Conservation (phyloP, 2,797 vertebrate species). For the Lepilemur ruficaudatus region DNA sequence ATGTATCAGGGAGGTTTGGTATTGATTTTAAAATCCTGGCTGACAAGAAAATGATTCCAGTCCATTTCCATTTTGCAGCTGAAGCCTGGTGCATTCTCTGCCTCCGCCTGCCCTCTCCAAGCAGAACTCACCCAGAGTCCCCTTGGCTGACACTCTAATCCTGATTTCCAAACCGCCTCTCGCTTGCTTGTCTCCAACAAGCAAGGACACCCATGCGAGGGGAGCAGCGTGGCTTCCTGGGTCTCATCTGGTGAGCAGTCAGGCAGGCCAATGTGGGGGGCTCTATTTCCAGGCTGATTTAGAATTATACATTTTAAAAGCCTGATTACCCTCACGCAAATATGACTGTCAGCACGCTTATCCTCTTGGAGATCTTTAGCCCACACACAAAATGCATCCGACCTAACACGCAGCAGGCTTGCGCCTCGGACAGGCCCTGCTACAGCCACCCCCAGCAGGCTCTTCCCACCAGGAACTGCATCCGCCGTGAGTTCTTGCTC, state of each 20-base stretch:
- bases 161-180: slow-evolving; percentile 20
- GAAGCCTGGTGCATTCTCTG: not conserved
- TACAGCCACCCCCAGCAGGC: not conserved
- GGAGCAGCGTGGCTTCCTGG: not conserved
- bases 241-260: slow-evolving; percentile 13
- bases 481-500: not conserved
- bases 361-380: not conserved
- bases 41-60: slow-evolving; percentile 61
- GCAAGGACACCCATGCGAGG: not conserved
- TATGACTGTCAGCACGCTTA: not conserved
- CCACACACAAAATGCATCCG: not conserved
- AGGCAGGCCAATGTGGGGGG: not conserved
- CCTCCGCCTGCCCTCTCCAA: not conserved
- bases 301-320: slow-evolving; percentile 45
- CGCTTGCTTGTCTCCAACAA: not conserved
- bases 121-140: not conserved
- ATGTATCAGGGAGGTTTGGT: slow-evolving; percentile 40
- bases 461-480: not conserved
- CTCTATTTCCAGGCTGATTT: slow-evolving; percentile 45
- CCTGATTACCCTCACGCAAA: not conserved
- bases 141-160: not conserved
- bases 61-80: slow-evolving; percentile 37
- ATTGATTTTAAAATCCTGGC: slow-evolving; percentile 68
- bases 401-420: not conserved
- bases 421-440: not conserved